Base-by-base conservation (phyloP, 1,140 invertebrate genomes). In the Diachasmimorpha longicaudata region DNA sequence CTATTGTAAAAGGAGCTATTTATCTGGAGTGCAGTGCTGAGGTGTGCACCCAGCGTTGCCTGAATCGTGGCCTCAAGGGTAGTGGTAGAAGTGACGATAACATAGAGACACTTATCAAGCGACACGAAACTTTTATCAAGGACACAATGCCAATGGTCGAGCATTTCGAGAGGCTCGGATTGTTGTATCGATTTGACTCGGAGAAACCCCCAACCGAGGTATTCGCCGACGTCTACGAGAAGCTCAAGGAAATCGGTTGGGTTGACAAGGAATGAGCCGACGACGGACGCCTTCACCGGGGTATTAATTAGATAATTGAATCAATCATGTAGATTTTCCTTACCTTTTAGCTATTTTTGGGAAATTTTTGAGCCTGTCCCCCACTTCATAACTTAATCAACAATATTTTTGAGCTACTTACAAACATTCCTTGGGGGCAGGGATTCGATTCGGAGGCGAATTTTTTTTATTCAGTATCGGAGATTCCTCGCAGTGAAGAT, bases 31-130 rank as follows among this genome's bases (percentile, higher is more conserved):
- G 98, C 85, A 91, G 92, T 9, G 90, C 95, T 83, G 93, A 99
- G 74, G 91, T 93, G 2, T 99, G 97, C 85, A 93, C 94, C 0
- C 84, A 94, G 25, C 91, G 98, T 42, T 99, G 97, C 84, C 84
- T 99, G 58, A 91, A 92, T 5, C 92, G 98, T 52, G 97, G 97
- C 0, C 92, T 94, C 16, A 93, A 93, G 66, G 96, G 96, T 21
- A 98, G 96, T 87, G 97, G 97, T 0, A 92, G 99, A 19, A 92
- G 94, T 1, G 99, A 99, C 89, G 98, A 99, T 84, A 99, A 99
- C 87, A 83, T 92, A 39, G 96, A 99, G 75, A 96, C 95, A 82
- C 89, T 99, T 23, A 92, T 93, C 76, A 98, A 99, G 86, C 91
- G 99, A 81, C 96, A 99, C 78, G 90, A 94, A 72, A 99, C 97